Conservation (phyloP, 2,888 invertebrate genomes). For the Lasius fuliginosus region DNA sequence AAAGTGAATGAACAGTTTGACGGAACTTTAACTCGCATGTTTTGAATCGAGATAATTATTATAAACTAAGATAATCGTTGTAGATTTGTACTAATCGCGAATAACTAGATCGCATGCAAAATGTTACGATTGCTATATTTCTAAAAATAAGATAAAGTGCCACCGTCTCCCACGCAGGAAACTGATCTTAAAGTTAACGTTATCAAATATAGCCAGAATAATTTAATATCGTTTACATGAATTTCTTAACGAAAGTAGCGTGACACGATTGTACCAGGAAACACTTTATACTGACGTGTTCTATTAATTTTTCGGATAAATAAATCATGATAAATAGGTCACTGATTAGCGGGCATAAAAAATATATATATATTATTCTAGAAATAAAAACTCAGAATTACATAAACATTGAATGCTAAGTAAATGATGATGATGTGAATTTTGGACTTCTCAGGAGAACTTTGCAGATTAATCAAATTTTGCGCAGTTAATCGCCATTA, state of each 20-base stretch:
- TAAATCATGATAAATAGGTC: not conserved
- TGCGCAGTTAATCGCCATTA: conserved; percentile 30
- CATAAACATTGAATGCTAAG: not conserved
- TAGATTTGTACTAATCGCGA: conserved; percentile 17
- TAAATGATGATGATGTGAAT: not conserved
- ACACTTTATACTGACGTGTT: not conserved
- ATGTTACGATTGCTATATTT: conserved; percentile 20
- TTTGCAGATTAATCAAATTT: conserved; percentile 46
- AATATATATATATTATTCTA: not conserved
- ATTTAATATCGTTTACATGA: conserved; percentile 3
- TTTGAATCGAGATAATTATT: not conserved
- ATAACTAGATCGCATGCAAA: conserved; percentile 6
- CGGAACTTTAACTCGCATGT: conserved; percentile 16
- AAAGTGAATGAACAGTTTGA: not conserved
- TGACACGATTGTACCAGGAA: not conserved
- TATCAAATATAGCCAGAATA: conserved; percentile 6
- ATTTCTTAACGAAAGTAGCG: not conserved
- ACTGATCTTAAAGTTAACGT: conserved; percentile 9
- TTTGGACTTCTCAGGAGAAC: not conserved
- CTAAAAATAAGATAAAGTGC: not conserved
- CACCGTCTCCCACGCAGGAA: not conserved
- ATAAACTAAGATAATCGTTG: conserved; percentile 17
- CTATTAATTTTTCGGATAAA: not conserved
- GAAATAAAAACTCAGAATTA: not conserved
- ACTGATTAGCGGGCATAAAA: not conserved